Percentiles rank a stretch among this genome's conserved stretches.
phyloP scores from a whole-genome alignment of 2,113 vertebrate genomes.

The Hippocampus mohnikei region DNA sequence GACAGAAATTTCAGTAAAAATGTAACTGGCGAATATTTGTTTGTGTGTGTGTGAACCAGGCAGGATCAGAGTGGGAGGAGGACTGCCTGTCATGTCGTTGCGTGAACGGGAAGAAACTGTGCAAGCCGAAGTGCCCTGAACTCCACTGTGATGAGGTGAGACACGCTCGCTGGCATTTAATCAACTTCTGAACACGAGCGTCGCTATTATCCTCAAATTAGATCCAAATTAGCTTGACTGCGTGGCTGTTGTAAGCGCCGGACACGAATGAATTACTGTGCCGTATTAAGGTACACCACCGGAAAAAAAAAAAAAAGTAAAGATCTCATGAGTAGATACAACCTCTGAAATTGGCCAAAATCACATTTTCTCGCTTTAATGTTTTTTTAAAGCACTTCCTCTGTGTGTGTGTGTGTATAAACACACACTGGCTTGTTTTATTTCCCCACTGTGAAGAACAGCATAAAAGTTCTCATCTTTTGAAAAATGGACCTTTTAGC shows the following conservation, averaged over 20 bases:
- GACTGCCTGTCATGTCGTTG: slow-evolving; percentile 62
- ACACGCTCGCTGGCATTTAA: slow-evolving; percentile 2
- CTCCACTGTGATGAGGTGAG: slow-evolving; percentile 62
- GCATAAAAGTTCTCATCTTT: neutral
- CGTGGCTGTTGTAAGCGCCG: neutral
- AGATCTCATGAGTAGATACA: neutral
- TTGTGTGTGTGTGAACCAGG: slow-evolving; percentile 46
- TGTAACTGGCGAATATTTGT: slow-evolving; percentile 10
- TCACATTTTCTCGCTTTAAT: no score
- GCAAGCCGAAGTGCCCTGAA: slow-evolving; percentile 50
- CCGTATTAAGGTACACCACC: neutral
- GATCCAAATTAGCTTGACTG: neutral
- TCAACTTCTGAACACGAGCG: neutral
- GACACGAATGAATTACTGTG: neutral
- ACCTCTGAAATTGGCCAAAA: neutral
- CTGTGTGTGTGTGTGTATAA: no score
- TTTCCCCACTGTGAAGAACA: neutral
- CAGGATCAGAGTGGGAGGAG: slow-evolving; percentile 64
- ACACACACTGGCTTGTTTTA: no score
- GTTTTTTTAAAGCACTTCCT: no score
- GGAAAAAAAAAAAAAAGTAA: neutral
- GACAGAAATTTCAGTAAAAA: slow-evolving; percentile 2
- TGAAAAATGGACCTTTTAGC: neutral
- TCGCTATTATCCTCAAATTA: neutral
- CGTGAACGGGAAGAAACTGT: slow-evolving; percentile 57